Percentiles rank a stretch among this genome's conserved stretches.
These are phyloP conservation scores for Hypomesus transpacificus DNA, from an alignment of 2,113 vertebrate species.

Conservation along the genomic window DNA sequence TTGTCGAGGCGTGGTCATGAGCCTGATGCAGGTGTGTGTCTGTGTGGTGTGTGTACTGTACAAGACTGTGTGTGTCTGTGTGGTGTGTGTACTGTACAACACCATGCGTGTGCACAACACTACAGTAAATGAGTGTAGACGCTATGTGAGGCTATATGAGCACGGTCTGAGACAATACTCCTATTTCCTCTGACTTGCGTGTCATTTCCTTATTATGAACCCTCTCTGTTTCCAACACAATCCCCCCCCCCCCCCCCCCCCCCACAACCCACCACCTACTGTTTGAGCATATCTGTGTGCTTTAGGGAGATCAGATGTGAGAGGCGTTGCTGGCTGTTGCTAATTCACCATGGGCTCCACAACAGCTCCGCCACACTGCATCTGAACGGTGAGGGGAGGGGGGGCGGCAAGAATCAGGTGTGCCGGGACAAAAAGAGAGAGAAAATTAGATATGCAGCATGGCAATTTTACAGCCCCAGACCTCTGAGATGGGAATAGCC, in stretches of 20 bases:
- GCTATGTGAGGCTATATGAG: too few species aligned
- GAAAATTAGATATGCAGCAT: conserved; percentile 93
- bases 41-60: too few species aligned
- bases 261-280: conserved; percentile 83
- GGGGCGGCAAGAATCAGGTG: conserved; percentile 84
- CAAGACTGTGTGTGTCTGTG: too few species aligned
- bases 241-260: conserved; percentile 74
- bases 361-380: conserved; percentile 72
- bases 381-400: conserved; percentile 75
- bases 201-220: background rate
- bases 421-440: conserved; percentile 74
- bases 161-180: too few species aligned
- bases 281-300: conserved; percentile 93
- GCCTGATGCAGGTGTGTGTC: too few species aligned
- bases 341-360: conserved; percentile 85
- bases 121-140: too few species aligned
- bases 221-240: background rate
- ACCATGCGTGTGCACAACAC: too few species aligned
- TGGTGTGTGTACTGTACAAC: too few species aligned
- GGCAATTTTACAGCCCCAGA: conserved; percentile 89
- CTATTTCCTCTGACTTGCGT: too few species aligned
- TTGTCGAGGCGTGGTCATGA: too few species aligned
- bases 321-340: conserved; percentile 92
- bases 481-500: conserved; percentile 87
- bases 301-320: conserved; percentile 99